These are phyloP conservation scores for Malaclemys terrapin DNA, from an alignment of 2,113 vertebrate species.

Conservation along the genomic window DNA sequence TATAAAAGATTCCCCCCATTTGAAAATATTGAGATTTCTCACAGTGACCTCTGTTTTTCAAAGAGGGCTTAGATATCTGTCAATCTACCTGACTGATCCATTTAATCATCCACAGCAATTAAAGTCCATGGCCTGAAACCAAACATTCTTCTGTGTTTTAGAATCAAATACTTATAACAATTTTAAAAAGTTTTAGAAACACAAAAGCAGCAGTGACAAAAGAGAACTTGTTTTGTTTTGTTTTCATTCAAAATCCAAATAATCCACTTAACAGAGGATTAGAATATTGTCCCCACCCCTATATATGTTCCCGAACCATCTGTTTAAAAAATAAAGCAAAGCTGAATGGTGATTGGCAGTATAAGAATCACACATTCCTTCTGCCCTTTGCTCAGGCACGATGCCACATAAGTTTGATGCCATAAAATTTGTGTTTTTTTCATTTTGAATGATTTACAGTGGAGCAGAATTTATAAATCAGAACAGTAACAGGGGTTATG, in stretches of 20 bases:
- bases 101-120: conserved; percentile 35
- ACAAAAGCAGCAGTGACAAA: conserved; percentile 61
- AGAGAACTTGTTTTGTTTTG: conserved; percentile 6
- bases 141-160: conserved; percentile 45
- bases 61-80: background rate
- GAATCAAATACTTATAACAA: conserved; percentile 58
- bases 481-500: conserved; percentile 88
- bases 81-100: conserved; percentile 32
- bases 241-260: conserved; percentile 72
- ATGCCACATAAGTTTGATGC: conserved; percentile 79
- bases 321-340: conserved; percentile 67
- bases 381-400: conserved; percentile 76
- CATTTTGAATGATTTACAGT: conserved; percentile 86
- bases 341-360: conserved; percentile 76
- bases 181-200: conserved; percentile 56
- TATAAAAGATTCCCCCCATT: background rate
- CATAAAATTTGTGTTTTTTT: conserved; percentile 82
- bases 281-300: conserved; percentile 50
- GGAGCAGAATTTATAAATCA: conserved; percentile 88
- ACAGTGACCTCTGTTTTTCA: background rate
- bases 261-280: conserved; percentile 53
- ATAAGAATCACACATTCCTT: conserved; percentile 79
- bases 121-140: conserved; percentile 24
- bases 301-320: conserved; percentile 47
- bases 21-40: conserved; percentile 15